Evolutionary conservation across 2,797 vertebrate genomes (phyloP), one percentile per base, ranked within the genome.

Genomic region (Chloroceryle inda): DNA sequence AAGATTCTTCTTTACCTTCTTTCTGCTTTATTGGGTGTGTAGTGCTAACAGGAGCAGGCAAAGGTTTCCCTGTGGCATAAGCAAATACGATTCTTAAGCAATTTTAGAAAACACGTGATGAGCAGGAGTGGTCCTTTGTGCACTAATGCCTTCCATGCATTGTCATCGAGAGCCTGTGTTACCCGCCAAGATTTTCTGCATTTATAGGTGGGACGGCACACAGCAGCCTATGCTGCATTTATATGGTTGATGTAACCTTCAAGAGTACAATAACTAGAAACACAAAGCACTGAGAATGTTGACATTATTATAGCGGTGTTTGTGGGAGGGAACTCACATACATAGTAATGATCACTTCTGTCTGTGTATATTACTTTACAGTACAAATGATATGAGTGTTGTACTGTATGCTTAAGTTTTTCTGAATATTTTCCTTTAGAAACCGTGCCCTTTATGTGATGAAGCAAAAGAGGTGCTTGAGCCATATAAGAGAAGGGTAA

Each of bases 361-460:
- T 55, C 59, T 79, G 4, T 55, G 1, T 72, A 11, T 81, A 20
- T 37, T 71, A 53, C 37, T 77, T 75, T 40, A 75, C 26, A 45
- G 37, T n/a, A 44, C 13, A 69, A 78, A 33, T 37, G 21, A 37
- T 21, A 11, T 73, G 0, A 53, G 13, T 79, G 23, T 59, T 74
- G 63, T 53, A 50, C 49, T 66, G 7, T n/a, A 7, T 94, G 15
- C 33, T 84, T 62, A 89, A 87, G 11, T 5, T 61, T 9, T 5
- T 91, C 49, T 94, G 35, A 40, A 87, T 88, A 58, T 88, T 95
- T 92, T 89, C 61, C 26, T 96, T 33, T 88, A 99, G 99, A 97
- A 98, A 89, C 98, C 98, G 1, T 99, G 99, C 69, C 98, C 98
- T 8, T 97, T 99, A 31, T 99, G 99, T 96, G 98, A 99, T 80